These are phyloP conservation scores for Leucosticte australis DNA, from an alignment of 2,113 vertebrate genomes.

Conservation along the genomic window DNA sequence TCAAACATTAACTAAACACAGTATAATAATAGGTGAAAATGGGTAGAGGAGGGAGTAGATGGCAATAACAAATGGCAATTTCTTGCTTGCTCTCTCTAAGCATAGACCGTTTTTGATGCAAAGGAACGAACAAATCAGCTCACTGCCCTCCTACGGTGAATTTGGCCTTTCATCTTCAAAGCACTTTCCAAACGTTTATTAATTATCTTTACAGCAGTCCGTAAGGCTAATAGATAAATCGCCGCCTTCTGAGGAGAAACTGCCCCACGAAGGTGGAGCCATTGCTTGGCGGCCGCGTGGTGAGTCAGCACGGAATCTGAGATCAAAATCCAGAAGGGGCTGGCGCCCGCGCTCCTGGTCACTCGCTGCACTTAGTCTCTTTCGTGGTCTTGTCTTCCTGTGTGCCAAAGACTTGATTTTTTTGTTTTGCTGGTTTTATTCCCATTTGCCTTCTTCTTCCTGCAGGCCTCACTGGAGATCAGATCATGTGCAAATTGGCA, in stretches of 20 bases:
- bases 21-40: background rate
- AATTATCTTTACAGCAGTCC: constrained; percentile 46
- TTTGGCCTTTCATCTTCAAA: constrained; percentile 23
- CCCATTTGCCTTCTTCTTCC: background rate
- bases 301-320: constrained; percentile 25
- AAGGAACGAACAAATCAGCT: background rate
- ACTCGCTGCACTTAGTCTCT: background rate
- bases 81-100: background rate
- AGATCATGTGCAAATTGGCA: background rate
- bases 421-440: background rate
- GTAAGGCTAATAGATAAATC: background rate
- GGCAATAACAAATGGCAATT: background rate
- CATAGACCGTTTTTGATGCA: background rate
- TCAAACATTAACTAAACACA: background rate
- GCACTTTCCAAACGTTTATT: constrained; percentile 21
- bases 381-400: background rate
- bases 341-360: background rate
- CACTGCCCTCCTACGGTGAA: background rate
- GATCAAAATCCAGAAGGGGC: constrained; percentile 35
- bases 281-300: background rate
- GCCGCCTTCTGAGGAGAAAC: background rate
- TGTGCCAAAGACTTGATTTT: background rate
- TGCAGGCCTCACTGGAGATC: background rate
- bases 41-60: background rate
- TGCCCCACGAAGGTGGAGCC: constrained; percentile 22